Evolutionary conservation across 2,888 invertebrate genomes (phyloP), one percentile per base, ranked within the genome.

Genomic region (Caprella mutica): DNA sequence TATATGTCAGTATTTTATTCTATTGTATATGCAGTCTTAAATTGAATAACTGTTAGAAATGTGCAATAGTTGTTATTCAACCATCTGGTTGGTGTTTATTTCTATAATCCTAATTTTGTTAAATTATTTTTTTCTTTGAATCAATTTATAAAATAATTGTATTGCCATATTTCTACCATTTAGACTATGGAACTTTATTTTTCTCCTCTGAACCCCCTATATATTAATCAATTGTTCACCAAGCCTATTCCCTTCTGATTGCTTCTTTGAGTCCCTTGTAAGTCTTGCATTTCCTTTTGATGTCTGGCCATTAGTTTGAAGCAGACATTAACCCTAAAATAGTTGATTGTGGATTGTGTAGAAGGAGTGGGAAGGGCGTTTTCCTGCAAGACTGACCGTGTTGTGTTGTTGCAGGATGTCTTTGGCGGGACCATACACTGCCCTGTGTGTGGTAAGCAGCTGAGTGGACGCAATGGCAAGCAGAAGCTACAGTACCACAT

Each of bases 401-500:
- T 29, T 48, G 30, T 48, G 29, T 48, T 48, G 48, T 27, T 48
- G n/a, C 39, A 23, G 39, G 40, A 27, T 52, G 44, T 24, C 46
- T 43, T 51, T 55, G 59, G 57, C 55, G 55, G 55, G 57, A 59
- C 63, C 29, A 59, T 63, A 42, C 55, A 59, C 52, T 63, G 63
- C 55, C 63, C 59, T 42, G 55, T 63, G 35, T 63, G 63, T 55
- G 63, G 63, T 52, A 63, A 63, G 59, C 51, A 56, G 46, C 57
- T 63, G 52, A 63, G 63, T 59, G 63, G 63, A 19, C 59, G 59
- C 33, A 63, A 63, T 55, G 63, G 63, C 56, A 59, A 59, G 57
- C 63, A 63, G 59, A 63, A 63, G 51, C 63, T 63, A 33, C 54
- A 54, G 35, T 63, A 63, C 59, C 63, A 63, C 55, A 57, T 63